phyloP scores from a whole-genome alignment of 2,113 vertebrate genomes.

The Symphodus melops region DNA sequence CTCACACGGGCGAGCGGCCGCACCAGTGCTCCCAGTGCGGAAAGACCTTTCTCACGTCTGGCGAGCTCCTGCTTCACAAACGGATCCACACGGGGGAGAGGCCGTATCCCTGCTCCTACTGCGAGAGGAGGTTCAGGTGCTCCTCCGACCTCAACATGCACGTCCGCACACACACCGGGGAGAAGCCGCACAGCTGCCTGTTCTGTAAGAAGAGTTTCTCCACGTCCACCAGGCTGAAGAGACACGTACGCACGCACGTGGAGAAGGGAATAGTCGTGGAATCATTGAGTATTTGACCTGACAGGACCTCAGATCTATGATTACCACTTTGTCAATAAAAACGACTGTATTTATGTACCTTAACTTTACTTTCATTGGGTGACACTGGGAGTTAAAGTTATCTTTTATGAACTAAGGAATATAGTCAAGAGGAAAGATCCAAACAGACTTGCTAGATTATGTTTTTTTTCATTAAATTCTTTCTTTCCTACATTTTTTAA shows the following conservation, averaged over 20 bases:
- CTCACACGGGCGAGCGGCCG: slow-evolving; percentile 70
- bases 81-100: slow-evolving; percentile 68
- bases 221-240: slow-evolving; percentile 59
- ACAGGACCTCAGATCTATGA: neutral
- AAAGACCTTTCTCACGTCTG: slow-evolving; percentile 72
- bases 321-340: neutral
- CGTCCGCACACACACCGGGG: slow-evolving; percentile 63
- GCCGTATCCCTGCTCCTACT: slow-evolving; percentile 68
- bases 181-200: slow-evolving; percentile 64
- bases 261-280: slow-evolving; percentile 32
- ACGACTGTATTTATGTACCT: neutral
- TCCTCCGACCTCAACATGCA: slow-evolving; percentile 70
- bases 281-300: slow-evolving; percentile 25
- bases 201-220: slow-evolving; percentile 68
- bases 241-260: slow-evolving; percentile 54
- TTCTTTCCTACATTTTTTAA: no score
- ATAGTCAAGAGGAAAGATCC: no score
- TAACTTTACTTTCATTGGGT: no score
- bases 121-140: slow-evolving; percentile 64
- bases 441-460: no score
- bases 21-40: slow-evolving; percentile 66
- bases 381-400: no score
- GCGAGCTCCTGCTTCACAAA: slow-evolving; percentile 70
- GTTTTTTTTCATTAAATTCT: no score
- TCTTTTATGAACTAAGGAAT: no score